These are phyloP conservation scores for Acrocephalus scirpaceus DNA, from an alignment of 2,797 vertebrate species.

Conservation along the genomic window DNA sequence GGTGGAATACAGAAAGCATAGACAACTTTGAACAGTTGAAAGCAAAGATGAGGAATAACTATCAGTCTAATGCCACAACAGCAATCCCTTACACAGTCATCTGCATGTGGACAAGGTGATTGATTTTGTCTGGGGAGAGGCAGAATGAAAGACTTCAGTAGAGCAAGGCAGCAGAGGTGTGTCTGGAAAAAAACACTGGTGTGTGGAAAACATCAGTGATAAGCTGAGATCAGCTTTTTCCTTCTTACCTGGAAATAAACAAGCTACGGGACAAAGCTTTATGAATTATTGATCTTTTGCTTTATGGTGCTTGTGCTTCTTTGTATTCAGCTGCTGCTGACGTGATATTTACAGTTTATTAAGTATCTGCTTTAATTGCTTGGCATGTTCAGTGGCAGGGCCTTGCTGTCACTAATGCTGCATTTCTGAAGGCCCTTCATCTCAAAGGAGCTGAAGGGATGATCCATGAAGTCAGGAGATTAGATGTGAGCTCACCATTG, in stretches of 20 bases:
- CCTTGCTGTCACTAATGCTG: background rate
- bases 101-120: background rate
- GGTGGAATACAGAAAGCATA: background rate
- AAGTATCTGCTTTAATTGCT: background rate
- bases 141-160: background rate
- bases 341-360: background rate
- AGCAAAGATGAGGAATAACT: background rate
- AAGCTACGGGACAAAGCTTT: background rate
- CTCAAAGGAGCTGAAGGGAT: background rate
- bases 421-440: background rate
- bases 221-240: background rate
- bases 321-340: background rate
- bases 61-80: background rate
- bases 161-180: background rate
- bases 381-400: accelerated
- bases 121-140: background rate
- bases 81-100: background rate
- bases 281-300: background rate
- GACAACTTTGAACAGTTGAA: background rate
- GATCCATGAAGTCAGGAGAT: background rate
- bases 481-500: background rate
- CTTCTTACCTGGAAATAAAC: background rate
- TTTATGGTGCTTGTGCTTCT: background rate
- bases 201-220: background rate
- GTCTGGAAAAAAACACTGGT: background rate